Conservation (phyloP, 1,140 invertebrate species). For the Choristoneura fumiferana region DNA sequence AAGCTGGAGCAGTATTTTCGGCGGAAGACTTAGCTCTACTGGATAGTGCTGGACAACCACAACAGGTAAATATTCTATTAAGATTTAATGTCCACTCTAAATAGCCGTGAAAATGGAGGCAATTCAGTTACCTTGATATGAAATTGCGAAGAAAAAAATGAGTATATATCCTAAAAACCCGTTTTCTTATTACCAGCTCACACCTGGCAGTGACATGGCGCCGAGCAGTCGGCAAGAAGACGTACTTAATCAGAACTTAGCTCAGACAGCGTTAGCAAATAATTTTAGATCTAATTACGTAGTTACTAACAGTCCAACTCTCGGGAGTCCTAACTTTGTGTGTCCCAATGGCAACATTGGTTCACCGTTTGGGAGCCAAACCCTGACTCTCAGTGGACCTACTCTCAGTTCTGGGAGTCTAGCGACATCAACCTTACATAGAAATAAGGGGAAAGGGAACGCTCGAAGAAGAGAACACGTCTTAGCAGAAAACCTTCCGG, state of each 20-base stretch:
- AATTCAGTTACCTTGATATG: too few species aligned
- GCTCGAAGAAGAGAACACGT: slow-evolving; percentile 70
- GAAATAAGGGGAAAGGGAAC: slow-evolving; percentile 62
- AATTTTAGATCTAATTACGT: slow-evolving; percentile 65
- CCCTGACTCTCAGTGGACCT: slow-evolving; percentile 54
- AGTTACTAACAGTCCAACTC: slow-evolving; percentile 63
- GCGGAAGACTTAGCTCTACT: slow-evolving; percentile 65
- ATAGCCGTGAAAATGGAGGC: too few species aligned
- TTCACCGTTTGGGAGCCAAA: slow-evolving; percentile 64
- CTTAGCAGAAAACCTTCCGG: slow-evolving; percentile 65
- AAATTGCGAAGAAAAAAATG: too few species aligned
- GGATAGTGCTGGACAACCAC: slow-evolving; percentile 54
- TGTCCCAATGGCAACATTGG: slow-evolving; percentile 65
- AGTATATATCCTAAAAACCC: too few species aligned
- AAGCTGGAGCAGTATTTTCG: slow-evolving; percentile 62
- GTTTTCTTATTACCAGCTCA: slow-evolving; percentile 38
- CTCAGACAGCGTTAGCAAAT: slow-evolving; percentile 45
- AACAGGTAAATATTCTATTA: slow-evolving; percentile 40
- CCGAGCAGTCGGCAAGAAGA: slow-evolving; percentile 61
- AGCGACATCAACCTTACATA: slow-evolving; percentile 64
- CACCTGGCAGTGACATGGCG: slow-evolving; percentile 47
- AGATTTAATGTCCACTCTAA: too few species aligned
- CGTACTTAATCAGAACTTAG: slow-evolving; percentile 60
- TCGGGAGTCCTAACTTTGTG: slow-evolving; percentile 73
- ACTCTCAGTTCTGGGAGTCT: slow-evolving; percentile 64